phyloP scores from a whole-genome alignment of 2,888 invertebrate genomes.

The Parascotia fuliginaria region DNA sequence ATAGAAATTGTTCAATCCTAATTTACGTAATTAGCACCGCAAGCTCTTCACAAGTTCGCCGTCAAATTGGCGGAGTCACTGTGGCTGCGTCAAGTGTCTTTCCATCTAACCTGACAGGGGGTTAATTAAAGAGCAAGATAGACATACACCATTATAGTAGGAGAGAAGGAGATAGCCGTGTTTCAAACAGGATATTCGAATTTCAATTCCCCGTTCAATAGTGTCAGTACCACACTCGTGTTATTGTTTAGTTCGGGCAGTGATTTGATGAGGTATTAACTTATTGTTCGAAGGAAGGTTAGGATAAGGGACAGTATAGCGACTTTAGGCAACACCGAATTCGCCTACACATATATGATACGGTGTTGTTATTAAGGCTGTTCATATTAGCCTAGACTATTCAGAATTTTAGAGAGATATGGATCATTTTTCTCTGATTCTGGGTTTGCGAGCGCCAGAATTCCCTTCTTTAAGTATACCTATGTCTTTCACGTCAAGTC shows the following conservation, averaged over 20 bases:
- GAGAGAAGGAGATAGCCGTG: slow-evolving; percentile 31
- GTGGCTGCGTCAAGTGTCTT: slow-evolving; percentile 70
- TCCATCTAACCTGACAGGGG: slow-evolving; percentile 64
- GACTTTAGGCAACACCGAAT: too few species aligned
- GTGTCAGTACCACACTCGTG: slow-evolving; percentile 5
- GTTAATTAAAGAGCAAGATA: slow-evolving; percentile 61
- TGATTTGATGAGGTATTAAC: slow-evolving; percentile 1
- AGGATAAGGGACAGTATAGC: too few species aligned
- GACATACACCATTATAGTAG: slow-evolving; percentile 8
- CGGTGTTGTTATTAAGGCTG: too few species aligned
- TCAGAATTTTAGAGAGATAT: too few species aligned
- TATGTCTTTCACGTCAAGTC: too few species aligned
- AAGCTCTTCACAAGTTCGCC: slow-evolving; percentile 63
- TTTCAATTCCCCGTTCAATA: slow-evolving; percentile 42
- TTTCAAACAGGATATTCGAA: slow-evolving; percentile 26
- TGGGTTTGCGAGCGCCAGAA: too few species aligned
- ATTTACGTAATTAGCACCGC: slow-evolving; percentile 33
- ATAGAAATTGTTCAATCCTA: slow-evolving; percentile 2
- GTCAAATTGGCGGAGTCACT: slow-evolving; percentile 73
- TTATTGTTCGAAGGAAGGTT: not conserved
- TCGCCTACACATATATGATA: too few species aligned
- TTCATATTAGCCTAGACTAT: too few species aligned
- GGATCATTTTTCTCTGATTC: too few species aligned
- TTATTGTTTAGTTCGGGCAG: slow-evolving; percentile 7
- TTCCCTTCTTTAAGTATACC: too few species aligned